Base-by-base conservation (phyloP, 2,888 invertebrate genomes). In the Hyppa rectilinea region DNA sequence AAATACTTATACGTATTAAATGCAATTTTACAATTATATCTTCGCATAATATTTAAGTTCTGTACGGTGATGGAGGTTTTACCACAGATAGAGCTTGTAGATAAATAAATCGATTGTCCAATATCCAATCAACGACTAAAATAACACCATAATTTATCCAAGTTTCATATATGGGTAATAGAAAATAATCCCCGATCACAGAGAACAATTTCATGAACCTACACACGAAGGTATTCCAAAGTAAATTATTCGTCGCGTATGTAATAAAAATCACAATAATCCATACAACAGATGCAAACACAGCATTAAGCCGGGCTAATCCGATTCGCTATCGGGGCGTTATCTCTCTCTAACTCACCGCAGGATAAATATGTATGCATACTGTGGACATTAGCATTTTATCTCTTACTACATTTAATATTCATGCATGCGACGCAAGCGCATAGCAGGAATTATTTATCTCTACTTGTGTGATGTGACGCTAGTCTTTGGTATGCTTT, bases 351-450 rank as follows among this genome's bases (percentile, higher is more conserved):
- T 92, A 91, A 93, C 92, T 92, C 89, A 90, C 88, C 80, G 70
- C 81, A 85, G 82, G 71, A 91, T 92, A 94, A 92, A 93, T 94
- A 93, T 92, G 91, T 91, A 90, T 91, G 92, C 91, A 91, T 91
- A 89, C 88, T 88, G 85, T 78, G 61, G 69, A 87, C 90, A 95
- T 95, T 95, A 93, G 91, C 95, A 95, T 95, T 95, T 95, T 95
- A 95, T 95, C 95, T 95, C 89, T 91, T 88, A 90, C 86, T 86
- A 88, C 86, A 93, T 94, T 94, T 93, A 93, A 92, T 95, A 95
- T 95, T 94, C 95, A 95, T 94, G 90, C 92, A 90, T 91, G 85
- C 85, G 70, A 58, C 91, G 92, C 94, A 92, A 87, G 93, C 90
- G 92, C 92, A 92, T 90, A 80, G 89, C 90, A 90, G 90, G 93